Base-by-base conservation (phyloP, 37 sponge, comb jelly and placozoan species). In the Aphrocallistes beatrix region DNA sequence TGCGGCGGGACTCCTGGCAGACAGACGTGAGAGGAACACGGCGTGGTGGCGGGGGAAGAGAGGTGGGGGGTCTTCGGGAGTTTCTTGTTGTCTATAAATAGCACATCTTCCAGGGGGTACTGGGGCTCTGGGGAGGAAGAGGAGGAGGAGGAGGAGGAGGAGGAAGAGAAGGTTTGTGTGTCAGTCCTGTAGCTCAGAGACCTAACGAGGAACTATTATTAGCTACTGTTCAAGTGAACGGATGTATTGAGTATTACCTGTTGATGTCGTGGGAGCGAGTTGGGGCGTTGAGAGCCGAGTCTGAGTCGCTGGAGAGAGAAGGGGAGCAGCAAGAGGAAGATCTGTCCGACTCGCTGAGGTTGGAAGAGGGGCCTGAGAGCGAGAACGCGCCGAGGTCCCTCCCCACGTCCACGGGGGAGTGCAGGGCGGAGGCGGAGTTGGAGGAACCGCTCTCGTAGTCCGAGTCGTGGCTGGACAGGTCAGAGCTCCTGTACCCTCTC, bases 401-500 rank as follows among this genome's bases (percentile, higher is more conserved):
- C 6, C 45, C 10, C 25, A 30, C 34, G 34, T 60, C 75, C 75
- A 60, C 3, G n/a, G 75, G 75, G 34, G 75, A 60, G 75, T 60
- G 75, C 34, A 60, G 75, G 8, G 32, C 75, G 25, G 75, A 6
- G 75, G 8, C n/a, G 8, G 75, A 60, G 34, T 28, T 60, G 34
- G 75, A 60, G 75, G 75, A 60, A 19, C 75, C 25, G 75, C 75
- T 60, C 3, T 60, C 75, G 34, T 60, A 60, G 75, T 60, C 75
- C 3, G 75, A 60, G 34, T 60, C 75, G 8, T n/a, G n/a, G n/a
- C n/a, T n/a, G n/a, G n/a, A n/a, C n/a, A n/a, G n/a, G n/a, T n/a
- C n/a, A n/a, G n/a, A n/a, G n/a, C n/a, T 47, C 49, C 49, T 47
- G 8, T 60, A 13, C 32, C 45, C 45, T 13, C 45, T 16, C 45